phyloP scores from a whole-genome alignment of 2,113 vertebrate species.

The Pandion haliaetus region DNA sequence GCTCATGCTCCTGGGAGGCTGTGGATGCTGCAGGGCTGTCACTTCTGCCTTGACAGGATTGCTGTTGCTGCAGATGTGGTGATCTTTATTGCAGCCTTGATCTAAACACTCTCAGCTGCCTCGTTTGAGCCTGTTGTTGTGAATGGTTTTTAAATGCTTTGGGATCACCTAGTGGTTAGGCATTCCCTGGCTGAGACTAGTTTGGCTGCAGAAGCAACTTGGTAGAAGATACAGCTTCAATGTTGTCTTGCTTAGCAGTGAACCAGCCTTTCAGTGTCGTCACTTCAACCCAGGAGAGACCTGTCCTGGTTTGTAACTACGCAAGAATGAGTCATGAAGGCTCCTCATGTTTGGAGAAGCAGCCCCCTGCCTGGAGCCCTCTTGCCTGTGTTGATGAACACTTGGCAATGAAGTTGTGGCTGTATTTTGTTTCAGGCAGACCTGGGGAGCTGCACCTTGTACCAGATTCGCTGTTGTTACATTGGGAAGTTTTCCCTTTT shows the following conservation, averaged over 20 bases:
- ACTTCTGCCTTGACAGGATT: background rate
- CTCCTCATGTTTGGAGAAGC: background rate
- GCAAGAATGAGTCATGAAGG: background rate
- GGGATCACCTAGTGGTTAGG: background rate
- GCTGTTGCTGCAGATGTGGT: background rate
- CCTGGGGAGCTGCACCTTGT: background rate
- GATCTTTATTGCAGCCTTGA: background rate
- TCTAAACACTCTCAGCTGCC: background rate
- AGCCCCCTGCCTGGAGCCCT: background rate
- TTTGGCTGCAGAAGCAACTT: background rate
- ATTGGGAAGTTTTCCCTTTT: background rate
- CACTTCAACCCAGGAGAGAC: background rate
- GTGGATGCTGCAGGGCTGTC: background rate
- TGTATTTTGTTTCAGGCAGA: background rate
- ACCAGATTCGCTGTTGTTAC: background rate
- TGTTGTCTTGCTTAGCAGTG: background rate
- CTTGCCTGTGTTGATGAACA: background rate
- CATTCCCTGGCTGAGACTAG: background rate
- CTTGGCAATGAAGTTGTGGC: too few relatives aligned
- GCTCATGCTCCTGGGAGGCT: background rate
- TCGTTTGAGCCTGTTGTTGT: background rate
- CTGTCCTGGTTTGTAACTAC: background rate
- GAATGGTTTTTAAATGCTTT: background rate
- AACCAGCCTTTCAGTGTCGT: background rate
- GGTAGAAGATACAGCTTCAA: background rate